Evolutionary conservation across 2,888 invertebrate species (phyloP).

Genomic region (Agonopterix arenella): DNA sequence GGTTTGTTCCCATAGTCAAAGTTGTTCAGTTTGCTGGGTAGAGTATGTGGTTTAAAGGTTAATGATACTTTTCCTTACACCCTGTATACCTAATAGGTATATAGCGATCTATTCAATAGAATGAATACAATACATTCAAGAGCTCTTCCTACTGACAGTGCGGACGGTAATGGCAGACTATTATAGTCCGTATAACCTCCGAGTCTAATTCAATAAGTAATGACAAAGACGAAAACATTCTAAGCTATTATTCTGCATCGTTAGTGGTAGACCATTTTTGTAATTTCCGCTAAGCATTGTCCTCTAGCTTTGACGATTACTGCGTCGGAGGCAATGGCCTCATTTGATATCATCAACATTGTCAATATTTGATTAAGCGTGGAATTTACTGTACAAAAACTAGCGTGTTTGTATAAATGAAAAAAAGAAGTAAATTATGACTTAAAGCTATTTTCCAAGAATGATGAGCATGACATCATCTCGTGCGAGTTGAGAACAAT

Average conservation of each 20-base stretch:
- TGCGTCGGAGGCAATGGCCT: slow-evolving; percentile 39
- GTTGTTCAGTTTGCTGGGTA: too few relatives aligned
- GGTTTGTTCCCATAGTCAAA: too few relatives aligned
- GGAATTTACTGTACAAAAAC: slow-evolving; percentile 31
- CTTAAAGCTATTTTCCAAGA: slow-evolving; percentile 31
- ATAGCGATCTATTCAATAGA: slow-evolving; percentile 20
- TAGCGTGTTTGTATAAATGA: slow-evolving; percentile 26
- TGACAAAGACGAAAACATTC: slow-evolving; percentile 8
- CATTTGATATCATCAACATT: slow-evolving; percentile 27
- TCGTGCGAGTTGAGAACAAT: slow-evolving; percentile 40
- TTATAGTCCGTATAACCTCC: slow-evolving; percentile 19
- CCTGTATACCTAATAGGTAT: too few relatives aligned
- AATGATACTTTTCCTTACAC: too few relatives aligned
- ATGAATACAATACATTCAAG: slow-evolving; percentile 22
- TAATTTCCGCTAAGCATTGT: slow-evolving; percentile 36
- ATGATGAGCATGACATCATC: slow-evolving; percentile 45
- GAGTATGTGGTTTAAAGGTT: too few relatives aligned
- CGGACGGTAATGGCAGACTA: slow-evolving; percentile 14
- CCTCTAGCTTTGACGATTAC: slow-evolving; percentile 28
- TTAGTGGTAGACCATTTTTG: slow-evolving; percentile 29
- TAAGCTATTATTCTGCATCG: slow-evolving; percentile 8
- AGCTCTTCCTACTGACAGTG: slow-evolving; percentile 16
- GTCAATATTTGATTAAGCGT: slow-evolving; percentile 45
- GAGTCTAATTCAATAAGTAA: slow-evolving; percentile 13
- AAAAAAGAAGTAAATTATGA: slow-evolving; percentile 30